Evolutionary conservation across 2,797 vertebrate species (phyloP), one percentile per base, ranked within the genome.

Genomic region (Xenops minutus): DNA sequence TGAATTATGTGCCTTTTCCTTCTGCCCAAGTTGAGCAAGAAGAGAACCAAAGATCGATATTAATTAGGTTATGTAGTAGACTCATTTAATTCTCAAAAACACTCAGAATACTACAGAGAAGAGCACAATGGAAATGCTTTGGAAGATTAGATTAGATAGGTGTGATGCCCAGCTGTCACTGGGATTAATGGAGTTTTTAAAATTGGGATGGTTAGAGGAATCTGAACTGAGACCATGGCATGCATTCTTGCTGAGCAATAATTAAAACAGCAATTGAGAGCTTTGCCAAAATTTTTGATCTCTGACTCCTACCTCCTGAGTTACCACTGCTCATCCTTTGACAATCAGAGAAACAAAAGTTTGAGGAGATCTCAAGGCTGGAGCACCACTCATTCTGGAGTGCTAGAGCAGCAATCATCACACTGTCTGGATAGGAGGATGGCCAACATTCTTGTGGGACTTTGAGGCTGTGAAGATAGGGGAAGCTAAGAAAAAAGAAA

Each of bases 11-110:
- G 32, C 13, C 22, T 91, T 89, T 39, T 75, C 13, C 23, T 93
- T 43, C 69, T 88, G 64, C 21, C 14, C 9, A 8, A 66, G 52
- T 75, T 84, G 48, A 86, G 34, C 36, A 92, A 82, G 76, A 79
- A 55, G 43, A 86, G 43, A 91, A 91, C 34, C 34, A 41, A 92
- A 92, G 59, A 92, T 93, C 12, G 0, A 63, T 89, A 91, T 81
- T 86, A 91, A 86, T 90, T 91, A 76, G n/a, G 55, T 85, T 88
- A 94, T 36, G 37, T 30, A 67, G 69, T 56, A 89, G 69, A 85
- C 29, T 72, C 58, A 67, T 94, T 92, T 90, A 90, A 82, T 93
- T 92, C 69, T 88, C 22, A 76, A 43, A 89, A 94, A 88, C 4
- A 2, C 39, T 79, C 59, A 75, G 66, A 77, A 63, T 88, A 72